phyloP scores from a whole-genome alignment of 2,113 vertebrate genomes.

The Cryptoleucopteryx plumbea region DNA sequence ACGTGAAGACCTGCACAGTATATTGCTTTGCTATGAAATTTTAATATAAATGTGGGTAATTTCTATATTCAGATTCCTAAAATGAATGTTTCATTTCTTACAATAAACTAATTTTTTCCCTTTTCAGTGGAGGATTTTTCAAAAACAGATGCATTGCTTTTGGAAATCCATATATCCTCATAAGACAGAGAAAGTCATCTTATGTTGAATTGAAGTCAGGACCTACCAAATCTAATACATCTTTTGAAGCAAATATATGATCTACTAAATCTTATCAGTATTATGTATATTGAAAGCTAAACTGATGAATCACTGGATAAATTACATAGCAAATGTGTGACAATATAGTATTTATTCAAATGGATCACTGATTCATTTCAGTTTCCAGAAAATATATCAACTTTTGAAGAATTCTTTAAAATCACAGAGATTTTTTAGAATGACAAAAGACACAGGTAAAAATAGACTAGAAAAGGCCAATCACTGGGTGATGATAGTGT shows the following conservation, averaged over 20 bases:
- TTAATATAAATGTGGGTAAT: not conserved
- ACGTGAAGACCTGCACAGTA: not conserved
- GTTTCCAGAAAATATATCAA: constrained; percentile 3
- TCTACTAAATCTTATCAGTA: constrained; percentile 37
- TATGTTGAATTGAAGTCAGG: not conserved
- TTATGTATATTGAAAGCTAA: constrained; percentile 42
- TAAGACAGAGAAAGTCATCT: constrained; percentile 31
- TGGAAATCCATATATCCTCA: constrained; percentile 29
- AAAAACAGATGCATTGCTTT: constrained; percentile 13
- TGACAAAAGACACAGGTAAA: not conserved
- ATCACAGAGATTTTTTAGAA: not conserved
- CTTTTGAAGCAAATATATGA: constrained; percentile 43
- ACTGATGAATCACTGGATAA: constrained; percentile 38
- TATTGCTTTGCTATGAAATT: not conserved
- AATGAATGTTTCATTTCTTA: constrained; percentile 1
- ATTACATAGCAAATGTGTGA: constrained; percentile 23
- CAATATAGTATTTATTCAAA: constrained; percentile 51
- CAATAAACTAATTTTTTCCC: not conserved
- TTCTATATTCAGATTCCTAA: constrained; percentile 14
- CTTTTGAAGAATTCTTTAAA: not conserved
- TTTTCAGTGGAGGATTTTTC: not conserved
- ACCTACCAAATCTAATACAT: constrained; percentile 29
- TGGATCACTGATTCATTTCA: not conserved
- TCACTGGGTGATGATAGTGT: not conserved
- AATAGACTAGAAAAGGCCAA: not conserved